Conservation (phyloP, 2,888 invertebrate species). For the Mellilla xanthometata region DNA sequence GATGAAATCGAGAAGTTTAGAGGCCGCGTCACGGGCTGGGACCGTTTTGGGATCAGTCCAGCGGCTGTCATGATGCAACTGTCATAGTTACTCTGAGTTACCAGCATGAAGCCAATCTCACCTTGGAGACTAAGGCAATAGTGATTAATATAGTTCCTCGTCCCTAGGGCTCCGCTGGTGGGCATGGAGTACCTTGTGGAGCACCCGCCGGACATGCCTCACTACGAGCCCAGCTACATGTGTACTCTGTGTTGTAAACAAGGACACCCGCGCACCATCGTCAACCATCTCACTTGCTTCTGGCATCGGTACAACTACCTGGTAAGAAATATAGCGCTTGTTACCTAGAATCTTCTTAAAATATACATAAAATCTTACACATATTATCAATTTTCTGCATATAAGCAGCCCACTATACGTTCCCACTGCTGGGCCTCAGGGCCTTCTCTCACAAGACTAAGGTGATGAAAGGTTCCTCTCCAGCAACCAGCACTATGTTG, state of each 20-base stretch:
- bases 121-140: too few relatives aligned
- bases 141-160: slow-evolving; percentile 1
- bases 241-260: slow-evolving; percentile 91
- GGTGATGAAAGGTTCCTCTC: too few relatives aligned
- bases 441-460: too few relatives aligned
- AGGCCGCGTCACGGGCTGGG: slow-evolving; percentile 74
- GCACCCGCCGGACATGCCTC: slow-evolving; percentile 84
- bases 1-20: slow-evolving; percentile 86
- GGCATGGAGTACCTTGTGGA: slow-evolving; percentile 93
- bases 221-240: slow-evolving; percentile 87
- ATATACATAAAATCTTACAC: too few relatives aligned
- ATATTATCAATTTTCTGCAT: too few relatives aligned
- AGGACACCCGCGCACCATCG: slow-evolving; percentile 89
- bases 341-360: too few relatives aligned
- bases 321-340: too few relatives aligned
- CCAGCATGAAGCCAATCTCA: not conserved
- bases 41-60: slow-evolving; percentile 86
- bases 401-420: too few relatives aligned
- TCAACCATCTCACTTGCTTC: slow-evolving; percentile 90
- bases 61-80: slow-evolving; percentile 71
- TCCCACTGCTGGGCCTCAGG: too few relatives aligned
- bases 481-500: too few relatives aligned
- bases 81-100: slow-evolving; percentile 96
- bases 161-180: slow-evolving; percentile 74
- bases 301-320: slow-evolving; percentile 89